Conservation (phyloP, 2,888 invertebrate genomes). For the Crematogaster levior region DNA sequence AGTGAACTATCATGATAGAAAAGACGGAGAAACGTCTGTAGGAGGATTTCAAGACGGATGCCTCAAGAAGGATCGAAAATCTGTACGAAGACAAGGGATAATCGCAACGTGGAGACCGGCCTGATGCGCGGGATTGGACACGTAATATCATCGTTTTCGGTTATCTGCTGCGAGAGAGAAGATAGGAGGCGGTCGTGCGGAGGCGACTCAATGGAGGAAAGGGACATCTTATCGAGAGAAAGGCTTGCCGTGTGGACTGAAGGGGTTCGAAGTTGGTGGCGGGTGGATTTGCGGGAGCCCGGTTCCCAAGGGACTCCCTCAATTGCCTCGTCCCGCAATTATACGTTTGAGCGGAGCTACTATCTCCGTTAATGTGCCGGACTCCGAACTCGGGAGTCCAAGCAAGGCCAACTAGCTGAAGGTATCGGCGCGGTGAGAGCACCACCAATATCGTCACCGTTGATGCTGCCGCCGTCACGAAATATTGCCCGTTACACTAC, state of each 20-base stretch:
- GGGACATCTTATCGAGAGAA: conserved; percentile 78
- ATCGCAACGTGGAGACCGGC: conserved; percentile 62
- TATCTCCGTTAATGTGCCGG: conserved; percentile 84
- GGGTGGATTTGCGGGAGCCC: conserved; percentile 76
- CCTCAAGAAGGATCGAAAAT: conserved; percentile 44
- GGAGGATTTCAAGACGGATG: conserved; percentile 19
- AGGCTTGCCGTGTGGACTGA: conserved; percentile 72
- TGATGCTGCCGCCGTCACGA: conserved; percentile 67
- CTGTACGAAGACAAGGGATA: conserved; percentile 57
- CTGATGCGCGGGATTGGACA: conserved; percentile 73
- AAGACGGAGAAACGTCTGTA: neutral
- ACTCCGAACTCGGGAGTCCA: conserved; percentile 77
- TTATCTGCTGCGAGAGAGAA: conserved; percentile 75
- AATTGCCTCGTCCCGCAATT: conserved; percentile 84
- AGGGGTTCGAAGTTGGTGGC: conserved; percentile 75
- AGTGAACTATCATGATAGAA: conserved; percentile 7
- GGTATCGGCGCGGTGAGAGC: conserved; percentile 53
- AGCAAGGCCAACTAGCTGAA: conserved; percentile 71
- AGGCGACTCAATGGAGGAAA: conserved; percentile 65
- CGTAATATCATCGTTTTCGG: conserved; percentile 78
- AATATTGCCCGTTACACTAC: conserved; percentile 75
- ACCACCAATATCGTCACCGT: conserved; percentile 48
- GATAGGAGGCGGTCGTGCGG: conserved; percentile 64
- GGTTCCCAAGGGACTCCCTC: conserved; percentile 82
- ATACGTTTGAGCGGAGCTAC: conserved; percentile 84